Percentiles rank a stretch among this genome's conserved stretches.
Evolutionary conservation across 1,140 invertebrate species (phyloP).

Genomic region (Nasonia vitripennis): DNA sequence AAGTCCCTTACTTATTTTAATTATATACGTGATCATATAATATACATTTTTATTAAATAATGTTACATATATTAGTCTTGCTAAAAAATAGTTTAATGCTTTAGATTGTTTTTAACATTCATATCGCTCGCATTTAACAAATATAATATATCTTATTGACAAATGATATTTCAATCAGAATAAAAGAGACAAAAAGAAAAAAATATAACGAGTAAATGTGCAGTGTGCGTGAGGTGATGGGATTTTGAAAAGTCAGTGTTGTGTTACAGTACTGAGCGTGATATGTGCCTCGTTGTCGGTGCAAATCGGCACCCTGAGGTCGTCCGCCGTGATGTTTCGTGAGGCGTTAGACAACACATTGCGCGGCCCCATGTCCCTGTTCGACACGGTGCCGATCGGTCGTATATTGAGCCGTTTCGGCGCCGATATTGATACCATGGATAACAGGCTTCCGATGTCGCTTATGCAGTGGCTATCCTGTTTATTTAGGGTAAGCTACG

Average conservation of each 20-base stretch:
- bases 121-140: not conserved
- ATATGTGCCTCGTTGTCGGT: constrained; percentile 81
- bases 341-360: constrained; percentile 82
- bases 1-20: not conserved
- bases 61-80: not conserved
- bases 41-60: not conserved
- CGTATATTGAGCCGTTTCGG: constrained; percentile 90
- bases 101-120: not conserved
- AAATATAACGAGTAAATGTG: not conserved
- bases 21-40: not conserved
- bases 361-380: constrained; percentile 85
- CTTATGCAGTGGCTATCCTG: constrained; percentile 82
- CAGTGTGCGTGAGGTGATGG: constrained; percentile 50
- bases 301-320: constrained; percentile 83
- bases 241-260: constrained; percentile 63
- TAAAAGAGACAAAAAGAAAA: not conserved
- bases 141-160: not conserved
- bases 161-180: not conserved
- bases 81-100: not conserved
- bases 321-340: constrained; percentile 81
- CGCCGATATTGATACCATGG: constrained; percentile 88
- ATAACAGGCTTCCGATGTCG: constrained; percentile 84
- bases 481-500: constrained; percentile 67
- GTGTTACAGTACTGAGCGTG: constrained; percentile 80
- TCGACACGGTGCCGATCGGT: constrained; percentile 90